Percentiles rank a stretch among this genome's conserved stretches.
Conservation (phyloP, 2,797 vertebrate genomes). For the Lophius americanus region DNA sequence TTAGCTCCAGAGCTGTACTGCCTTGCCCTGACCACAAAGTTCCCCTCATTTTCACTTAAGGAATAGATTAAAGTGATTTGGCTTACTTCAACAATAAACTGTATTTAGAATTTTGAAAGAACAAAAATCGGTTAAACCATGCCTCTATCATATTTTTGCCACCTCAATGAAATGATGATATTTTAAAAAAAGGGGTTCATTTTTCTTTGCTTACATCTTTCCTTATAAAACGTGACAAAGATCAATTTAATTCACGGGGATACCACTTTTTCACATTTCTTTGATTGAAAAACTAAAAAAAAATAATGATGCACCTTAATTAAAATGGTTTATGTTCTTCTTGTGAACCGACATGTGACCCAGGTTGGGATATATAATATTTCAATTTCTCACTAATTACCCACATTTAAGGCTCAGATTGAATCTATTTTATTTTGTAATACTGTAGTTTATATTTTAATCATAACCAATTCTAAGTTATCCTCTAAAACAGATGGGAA, state of each 20-base stretch:
- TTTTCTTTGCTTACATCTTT: constrained; percentile 16
- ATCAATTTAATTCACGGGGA: constrained; percentile 25
- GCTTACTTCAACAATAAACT: constrained; percentile 35
- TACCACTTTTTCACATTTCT: constrained; percentile 17
- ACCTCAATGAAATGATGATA: constrained; percentile 38
- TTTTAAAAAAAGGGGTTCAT: constrained; percentile 20
- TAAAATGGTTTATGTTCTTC: constrained; percentile 2
- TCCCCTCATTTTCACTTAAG: constrained; percentile 32
- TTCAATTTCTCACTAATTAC: constrained; percentile 38
- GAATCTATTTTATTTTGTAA: constrained; percentile 32
- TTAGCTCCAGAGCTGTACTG: constrained; percentile 35
- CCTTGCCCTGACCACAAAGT: constrained; percentile 24
- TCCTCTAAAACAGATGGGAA: constrained; percentile 35
- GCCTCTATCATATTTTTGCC: background rate
- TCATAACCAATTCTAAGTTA: constrained; percentile 19
- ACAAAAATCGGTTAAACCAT: background rate
- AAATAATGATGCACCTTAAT: constrained; percentile 5
- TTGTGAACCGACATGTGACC: no score
- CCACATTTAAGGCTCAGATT: constrained; percentile 39
- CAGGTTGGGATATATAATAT: no score
- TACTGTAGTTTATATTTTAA: constrained; percentile 32
- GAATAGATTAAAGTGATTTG: constrained; percentile 59
- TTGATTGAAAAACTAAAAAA: constrained; percentile 17
- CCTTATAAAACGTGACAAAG: constrained; percentile 14
- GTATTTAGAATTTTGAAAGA: constrained; percentile 12